Evolutionary conservation across 2,888 invertebrate species (phyloP).

Genomic region (Macrosiphum euphorbiae): DNA sequence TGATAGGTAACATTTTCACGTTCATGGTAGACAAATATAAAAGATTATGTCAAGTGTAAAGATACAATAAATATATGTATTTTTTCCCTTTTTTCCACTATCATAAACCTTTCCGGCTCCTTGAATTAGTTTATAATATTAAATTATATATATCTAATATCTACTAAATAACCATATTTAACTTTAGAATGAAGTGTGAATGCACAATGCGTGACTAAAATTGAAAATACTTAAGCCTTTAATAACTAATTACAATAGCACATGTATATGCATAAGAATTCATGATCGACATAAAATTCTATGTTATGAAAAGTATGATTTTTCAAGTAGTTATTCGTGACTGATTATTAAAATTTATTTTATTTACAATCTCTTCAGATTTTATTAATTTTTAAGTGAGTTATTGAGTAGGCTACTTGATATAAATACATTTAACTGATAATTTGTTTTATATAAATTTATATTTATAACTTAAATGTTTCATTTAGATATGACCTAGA

Average conservation of each 20-base stretch:
- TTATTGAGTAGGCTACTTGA: constrained; percentile 24
- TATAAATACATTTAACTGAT: background rate
- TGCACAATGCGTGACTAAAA: constrained; percentile 31
- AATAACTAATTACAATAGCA: background rate
- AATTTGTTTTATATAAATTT: constrained; percentile 16
- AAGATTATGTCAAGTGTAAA: background rate
- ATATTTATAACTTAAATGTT: constrained; percentile 7
- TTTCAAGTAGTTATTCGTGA: constrained; percentile 23
- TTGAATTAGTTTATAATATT: background rate
- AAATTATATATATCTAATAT: background rate
- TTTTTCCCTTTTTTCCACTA: background rate
- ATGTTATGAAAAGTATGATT: constrained; percentile 26
- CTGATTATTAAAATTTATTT: constrained; percentile 33
- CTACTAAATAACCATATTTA: background rate
- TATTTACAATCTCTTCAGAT: constrained; percentile 34
- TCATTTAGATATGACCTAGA: constrained; percentile 74
- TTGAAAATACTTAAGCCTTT: background rate
- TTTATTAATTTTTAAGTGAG: constrained; percentile 27
- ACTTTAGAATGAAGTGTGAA: background rate
- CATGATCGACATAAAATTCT: background rate
- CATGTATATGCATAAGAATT: background rate
- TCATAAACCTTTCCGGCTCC: background rate
- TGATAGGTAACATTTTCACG: background rate
- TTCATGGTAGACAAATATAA: background rate
- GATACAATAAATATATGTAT: background rate